Base-by-base conservation (phyloP, 2,113 vertebrate genomes). In the Monopterus albus region DNA sequence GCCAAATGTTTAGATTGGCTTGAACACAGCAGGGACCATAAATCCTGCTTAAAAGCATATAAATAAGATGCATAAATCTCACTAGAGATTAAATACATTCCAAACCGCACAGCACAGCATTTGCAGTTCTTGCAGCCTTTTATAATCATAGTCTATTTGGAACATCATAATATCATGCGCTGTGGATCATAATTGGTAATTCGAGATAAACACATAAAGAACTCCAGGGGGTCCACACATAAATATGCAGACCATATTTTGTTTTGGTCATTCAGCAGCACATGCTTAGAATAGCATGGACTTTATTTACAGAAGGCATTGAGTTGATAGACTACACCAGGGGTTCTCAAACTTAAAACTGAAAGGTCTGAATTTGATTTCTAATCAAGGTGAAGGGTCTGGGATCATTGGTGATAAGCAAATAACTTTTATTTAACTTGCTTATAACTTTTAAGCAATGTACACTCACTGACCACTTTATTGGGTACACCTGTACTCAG, bases 11-110 rank as follows among this genome's bases (percentile, higher is more conserved):
- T 58, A 63, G 75, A 83, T 77, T 53, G 71, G 52, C 67, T 64
- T 40, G 42, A 63, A 36, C 58, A 36, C 67, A 65, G 58, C 74
- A 21, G 67, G 45, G 55, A 26, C 28, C 28, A 28, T 72, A 71
- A 81, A 70, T 84, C 66, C 57, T 51, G 21, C 83, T 82, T 79
- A 76, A 82, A 78, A 65, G 75, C 59, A 18, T 69, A 31, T 53
- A 56, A 87, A 89, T 65, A 72, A 75, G 58, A 74, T 65, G 55
- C 73, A 84, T 80, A 71, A 82, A 73, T 84, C 78, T 84, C 65
- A 50, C n/a, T 40, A 60, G 59, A 78, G 78, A 88, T 86, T 57
- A 87, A 89, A 79, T 69, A 33, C 33, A 74, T 65, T 63, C 42
- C 72, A 72, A 62, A 83, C 76, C 72, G 69, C 60, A 25, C 45